These are phyloP conservation scores for Hylaea fasciaria DNA, from an alignment of 2,888 invertebrate species.

Conservation along the genomic window DNA sequence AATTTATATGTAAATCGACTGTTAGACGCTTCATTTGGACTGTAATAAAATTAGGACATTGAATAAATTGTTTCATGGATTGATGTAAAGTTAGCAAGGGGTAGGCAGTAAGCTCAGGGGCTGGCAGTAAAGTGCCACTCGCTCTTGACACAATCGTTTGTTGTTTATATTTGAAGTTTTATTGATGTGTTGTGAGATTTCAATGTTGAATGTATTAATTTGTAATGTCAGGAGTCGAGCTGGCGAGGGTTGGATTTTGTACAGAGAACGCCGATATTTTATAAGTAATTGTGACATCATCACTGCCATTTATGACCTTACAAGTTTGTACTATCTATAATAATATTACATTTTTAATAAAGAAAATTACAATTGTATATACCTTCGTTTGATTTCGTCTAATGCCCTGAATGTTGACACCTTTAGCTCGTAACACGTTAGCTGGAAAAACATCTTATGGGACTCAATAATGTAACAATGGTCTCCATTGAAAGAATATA, in stretches of 20 bases:
- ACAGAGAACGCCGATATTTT: constrained; percentile 71
- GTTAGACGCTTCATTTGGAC: constrained; percentile 50
- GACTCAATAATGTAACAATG: too few species aligned
- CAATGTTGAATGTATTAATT: constrained; percentile 71
- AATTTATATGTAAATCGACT: constrained; percentile 44
- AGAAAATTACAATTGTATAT: constrained; percentile 63
- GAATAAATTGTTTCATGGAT: constrained; percentile 66
- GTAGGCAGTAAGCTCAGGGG: constrained; percentile 61
- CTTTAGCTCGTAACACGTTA: background rate
- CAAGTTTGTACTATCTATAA: constrained; percentile 82
- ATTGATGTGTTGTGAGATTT: constrained; percentile 73
- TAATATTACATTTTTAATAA: constrained; percentile 82
- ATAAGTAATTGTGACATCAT: constrained; percentile 80
- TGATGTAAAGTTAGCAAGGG: constrained; percentile 64
- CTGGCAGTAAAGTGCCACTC: constrained; percentile 62
- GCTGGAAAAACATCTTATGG: too few species aligned
- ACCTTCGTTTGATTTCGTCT: constrained; percentile 42
- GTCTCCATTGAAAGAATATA: too few species aligned
- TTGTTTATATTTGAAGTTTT: constrained; percentile 71
- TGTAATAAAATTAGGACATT: constrained; percentile 57
- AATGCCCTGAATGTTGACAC: background rate
- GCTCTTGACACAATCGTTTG: constrained; percentile 64
- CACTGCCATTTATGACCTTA: constrained; percentile 85
- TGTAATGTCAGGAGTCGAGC: constrained; percentile 57
- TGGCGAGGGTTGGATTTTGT: constrained; percentile 58